phyloP scores from a whole-genome alignment of 2,797 vertebrate genomes.

The Odontamblyopus lacepedii region DNA sequence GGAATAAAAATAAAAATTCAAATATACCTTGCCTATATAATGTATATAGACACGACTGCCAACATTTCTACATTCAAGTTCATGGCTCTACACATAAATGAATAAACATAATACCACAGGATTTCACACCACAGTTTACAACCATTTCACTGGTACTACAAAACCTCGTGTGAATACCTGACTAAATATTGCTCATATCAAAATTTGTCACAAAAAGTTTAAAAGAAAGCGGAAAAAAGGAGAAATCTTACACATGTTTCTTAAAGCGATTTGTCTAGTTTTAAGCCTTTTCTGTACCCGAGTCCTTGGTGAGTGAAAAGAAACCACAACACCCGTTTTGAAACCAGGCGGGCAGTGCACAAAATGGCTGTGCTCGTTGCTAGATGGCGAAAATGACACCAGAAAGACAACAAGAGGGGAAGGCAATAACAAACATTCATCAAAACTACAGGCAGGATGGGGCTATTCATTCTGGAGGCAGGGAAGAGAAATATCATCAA shows the following conservation, averaged over 20 bases:
- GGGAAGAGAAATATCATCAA: constrained; percentile 84
- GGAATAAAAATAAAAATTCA: too few species aligned
- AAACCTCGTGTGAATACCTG: too few species aligned
- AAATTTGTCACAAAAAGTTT: background rate
- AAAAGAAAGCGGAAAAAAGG: background rate
- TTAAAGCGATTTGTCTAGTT: too few species aligned
- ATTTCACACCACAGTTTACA: too few species aligned
- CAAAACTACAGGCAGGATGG: constrained; percentile 74
- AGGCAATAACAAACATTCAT: constrained; percentile 82
- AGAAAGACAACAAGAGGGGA: constrained; percentile 69
- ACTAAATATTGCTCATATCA: background rate
- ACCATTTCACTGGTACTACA: too few species aligned
- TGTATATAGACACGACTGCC: too few species aligned
- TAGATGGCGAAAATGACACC: constrained; percentile 59
- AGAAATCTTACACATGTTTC: background rate
- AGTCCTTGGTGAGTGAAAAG: constrained; percentile 6
- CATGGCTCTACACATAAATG: too few species aligned
- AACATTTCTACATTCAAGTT: too few species aligned
- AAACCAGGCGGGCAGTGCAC: constrained; percentile 20
- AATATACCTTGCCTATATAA: too few species aligned
- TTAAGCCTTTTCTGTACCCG: background rate
- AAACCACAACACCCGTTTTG: constrained; percentile 14
- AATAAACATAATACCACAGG: too few species aligned
- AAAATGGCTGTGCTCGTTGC: constrained; percentile 22
- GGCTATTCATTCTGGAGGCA: constrained; percentile 79